Base-by-base conservation (phyloP, 2,888 invertebrate species). In the Reticulitermes lucifugus region DNA sequence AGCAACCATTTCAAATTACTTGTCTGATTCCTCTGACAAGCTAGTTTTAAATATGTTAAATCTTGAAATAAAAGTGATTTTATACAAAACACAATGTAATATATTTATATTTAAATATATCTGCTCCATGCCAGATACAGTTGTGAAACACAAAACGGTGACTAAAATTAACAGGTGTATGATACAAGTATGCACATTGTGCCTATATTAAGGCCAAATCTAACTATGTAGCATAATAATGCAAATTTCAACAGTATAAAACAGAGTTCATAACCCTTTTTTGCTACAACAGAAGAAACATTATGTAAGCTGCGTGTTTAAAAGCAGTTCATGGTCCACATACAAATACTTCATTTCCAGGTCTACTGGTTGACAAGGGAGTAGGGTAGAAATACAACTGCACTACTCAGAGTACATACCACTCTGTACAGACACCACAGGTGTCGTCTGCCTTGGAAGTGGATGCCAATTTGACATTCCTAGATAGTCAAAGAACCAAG, bases 381-480 rank as follows among this genome's bases (percentile, higher is more conserved):
- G 35, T 14, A 73, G 73, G 73, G 73, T 41, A 21, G 14, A n/a
- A 7, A 65, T 18, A 55, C 55, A 55, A 55, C 1, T 65, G 5
- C 12, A 51, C 35, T 71, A 65, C 14, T 65, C 25, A 25, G 65
- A 79, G 25, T 85, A 87, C 93, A 92, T 93, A 94, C 93, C 91
- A 93, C 92, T 89, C 92, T 91, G 90, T 89, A 89, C 59, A 89
- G 87, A 88, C 89, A 89, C 93, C 93, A 94, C 87, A 94, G 91
- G 90, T 93, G 93, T 88, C 91, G 91, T 88, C 93, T 92, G 87
- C 93, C 93, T 90, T 92, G 91, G 91, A 92, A 93, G 84, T 93
- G 93, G 90, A 93, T 92, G 88, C 93, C 93, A 90, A 92, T 92
- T 88, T 93, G 93, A 90, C 93, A 92, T 90, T 93, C 93, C 93